Evolutionary conservation across 1,140 invertebrate species (phyloP).

Genomic region (Drosophila bocqueti): DNA sequence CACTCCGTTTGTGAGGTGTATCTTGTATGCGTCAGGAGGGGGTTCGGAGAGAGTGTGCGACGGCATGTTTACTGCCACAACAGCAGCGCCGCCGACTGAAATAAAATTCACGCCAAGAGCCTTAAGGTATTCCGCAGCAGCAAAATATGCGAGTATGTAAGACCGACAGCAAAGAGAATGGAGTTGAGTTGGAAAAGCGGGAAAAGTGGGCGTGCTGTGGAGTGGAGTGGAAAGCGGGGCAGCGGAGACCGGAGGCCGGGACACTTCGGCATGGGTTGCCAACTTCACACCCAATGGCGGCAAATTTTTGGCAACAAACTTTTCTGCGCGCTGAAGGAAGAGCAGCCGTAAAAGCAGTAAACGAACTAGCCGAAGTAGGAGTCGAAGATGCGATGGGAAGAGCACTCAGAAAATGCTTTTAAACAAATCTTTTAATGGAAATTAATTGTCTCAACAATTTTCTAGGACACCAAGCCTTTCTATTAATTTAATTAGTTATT

Average conservation of each 20-base stretch:
- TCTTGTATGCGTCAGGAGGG: constrained; percentile 19
- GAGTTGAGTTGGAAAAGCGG: constrained; percentile 20
- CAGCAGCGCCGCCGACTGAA: constrained; percentile 64
- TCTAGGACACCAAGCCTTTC: no score
- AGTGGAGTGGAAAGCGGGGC: neutral
- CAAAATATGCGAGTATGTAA: constrained; percentile 74
- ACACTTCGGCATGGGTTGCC: constrained; percentile 47
- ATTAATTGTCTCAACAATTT: neutral
- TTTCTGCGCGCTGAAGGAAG: constrained; percentile 43
- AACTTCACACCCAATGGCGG: constrained; percentile 80
- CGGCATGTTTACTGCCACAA: constrained; percentile 70
- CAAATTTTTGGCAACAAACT: constrained; percentile 82
- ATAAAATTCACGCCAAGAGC: constrained; percentile 76
- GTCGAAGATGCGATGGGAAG: constrained; percentile 11
- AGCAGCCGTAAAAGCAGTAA: constrained; percentile 38
- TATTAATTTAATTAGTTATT: neutral
- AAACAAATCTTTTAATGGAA: neutral
- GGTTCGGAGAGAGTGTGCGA: constrained; percentile 3
- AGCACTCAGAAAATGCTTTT: neutral
- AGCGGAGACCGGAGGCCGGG: constrained; percentile 8
- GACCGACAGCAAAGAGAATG: constrained; percentile 31
- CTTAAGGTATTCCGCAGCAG: constrained; percentile 77
- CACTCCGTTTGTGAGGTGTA: constrained; percentile 20
- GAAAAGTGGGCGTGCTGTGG: constrained; percentile 7
- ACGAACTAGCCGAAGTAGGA: constrained; percentile 31